Conservation (phyloP, 1,140 invertebrate species). For the Asbolus verrucosus region DNA sequence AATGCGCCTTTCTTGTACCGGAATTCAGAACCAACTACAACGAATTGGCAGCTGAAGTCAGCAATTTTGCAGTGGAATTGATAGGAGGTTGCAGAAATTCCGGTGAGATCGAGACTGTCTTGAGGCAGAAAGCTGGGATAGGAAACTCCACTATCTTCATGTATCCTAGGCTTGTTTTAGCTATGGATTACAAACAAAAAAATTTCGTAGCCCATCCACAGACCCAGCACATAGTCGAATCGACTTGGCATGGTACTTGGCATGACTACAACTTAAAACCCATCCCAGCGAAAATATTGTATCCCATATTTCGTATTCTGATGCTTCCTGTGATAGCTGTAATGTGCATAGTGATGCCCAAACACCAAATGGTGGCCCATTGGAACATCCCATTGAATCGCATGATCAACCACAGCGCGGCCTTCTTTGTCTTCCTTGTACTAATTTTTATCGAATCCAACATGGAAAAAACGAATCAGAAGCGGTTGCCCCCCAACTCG, state of each 20-base stretch:
- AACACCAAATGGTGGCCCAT: slow-evolving; percentile 63
- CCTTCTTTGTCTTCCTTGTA: slow-evolving; percentile 73
- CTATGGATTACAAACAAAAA: slow-evolving; percentile 80
- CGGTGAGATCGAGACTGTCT: slow-evolving; percentile 75
- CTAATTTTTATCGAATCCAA: slow-evolving; percentile 72
- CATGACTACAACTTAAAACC: slow-evolving; percentile 68
- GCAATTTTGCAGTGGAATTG: slow-evolving; percentile 74
- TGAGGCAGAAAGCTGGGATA: slow-evolving; percentile 68
- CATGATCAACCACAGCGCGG: slow-evolving; percentile 71
- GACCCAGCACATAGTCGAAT: slow-evolving; percentile 72
- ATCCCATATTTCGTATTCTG: slow-evolving; percentile 64
- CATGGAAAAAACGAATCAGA: slow-evolving; percentile 68
- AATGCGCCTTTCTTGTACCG: slow-evolving; percentile 66
- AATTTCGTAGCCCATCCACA: slow-evolving; percentile 81
- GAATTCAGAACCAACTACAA: slow-evolving; percentile 72
- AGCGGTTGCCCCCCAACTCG: slow-evolving; percentile 69
- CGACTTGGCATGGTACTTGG: slow-evolving; percentile 69
- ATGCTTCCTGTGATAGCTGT: slow-evolving; percentile 67
- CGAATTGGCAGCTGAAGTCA: slow-evolving; percentile 68
- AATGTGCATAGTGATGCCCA: slow-evolving; percentile 64
- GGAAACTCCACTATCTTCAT: slow-evolving; percentile 63
- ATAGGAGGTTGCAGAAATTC: slow-evolving; percentile 74
- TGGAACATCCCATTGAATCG: slow-evolving; percentile 70
- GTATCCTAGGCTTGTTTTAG: slow-evolving; percentile 75
- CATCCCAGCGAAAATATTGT: slow-evolving; percentile 56